phyloP scores from a whole-genome alignment of 2,888 invertebrate species.

The Cerastis leucographa region DNA sequence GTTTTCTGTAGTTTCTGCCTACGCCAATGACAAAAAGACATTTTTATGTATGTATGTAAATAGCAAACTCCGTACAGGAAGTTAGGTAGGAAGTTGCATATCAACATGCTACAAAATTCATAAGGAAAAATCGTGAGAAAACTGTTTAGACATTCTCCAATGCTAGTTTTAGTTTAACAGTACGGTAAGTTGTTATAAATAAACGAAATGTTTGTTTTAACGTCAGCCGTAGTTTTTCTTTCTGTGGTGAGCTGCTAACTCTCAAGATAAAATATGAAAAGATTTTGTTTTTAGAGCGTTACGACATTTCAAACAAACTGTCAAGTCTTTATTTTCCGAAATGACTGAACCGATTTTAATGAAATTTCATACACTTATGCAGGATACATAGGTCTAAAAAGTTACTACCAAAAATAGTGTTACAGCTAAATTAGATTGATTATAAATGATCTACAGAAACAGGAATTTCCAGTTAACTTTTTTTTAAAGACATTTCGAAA shows the following conservation, averaged over 20 bases:
- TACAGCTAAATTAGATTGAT: too few species aligned
- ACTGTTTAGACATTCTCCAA: slow-evolving; percentile 8
- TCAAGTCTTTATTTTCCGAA: too few species aligned
- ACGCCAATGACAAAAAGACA: not conserved
- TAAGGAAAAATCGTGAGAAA: not conserved
- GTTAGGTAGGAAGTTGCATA: not conserved
- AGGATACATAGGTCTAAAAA: too few species aligned
- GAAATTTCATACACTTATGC: too few species aligned
- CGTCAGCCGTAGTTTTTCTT: not conserved
- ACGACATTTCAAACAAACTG: too few species aligned
- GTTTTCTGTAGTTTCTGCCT: not conserved
- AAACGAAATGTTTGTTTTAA: slow-evolving; percentile 25
- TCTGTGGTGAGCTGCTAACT: slow-evolving; percentile 1
- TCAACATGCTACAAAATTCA: not conserved
- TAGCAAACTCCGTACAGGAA: not conserved
- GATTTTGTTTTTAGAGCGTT: not conserved
- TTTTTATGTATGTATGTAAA: not conserved
- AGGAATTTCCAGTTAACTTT: too few species aligned
- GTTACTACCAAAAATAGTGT: too few species aligned
- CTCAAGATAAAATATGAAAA: slow-evolving; percentile 16
- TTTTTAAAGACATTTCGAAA: too few species aligned
- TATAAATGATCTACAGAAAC: too few species aligned
- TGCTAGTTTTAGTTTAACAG: not conserved
- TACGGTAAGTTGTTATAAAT: slow-evolving; percentile 19
- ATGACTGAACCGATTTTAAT: too few species aligned